Base-by-base conservation (phyloP, 2,113 vertebrate genomes). In the Sinocyclocheilus anophthalmus region DNA sequence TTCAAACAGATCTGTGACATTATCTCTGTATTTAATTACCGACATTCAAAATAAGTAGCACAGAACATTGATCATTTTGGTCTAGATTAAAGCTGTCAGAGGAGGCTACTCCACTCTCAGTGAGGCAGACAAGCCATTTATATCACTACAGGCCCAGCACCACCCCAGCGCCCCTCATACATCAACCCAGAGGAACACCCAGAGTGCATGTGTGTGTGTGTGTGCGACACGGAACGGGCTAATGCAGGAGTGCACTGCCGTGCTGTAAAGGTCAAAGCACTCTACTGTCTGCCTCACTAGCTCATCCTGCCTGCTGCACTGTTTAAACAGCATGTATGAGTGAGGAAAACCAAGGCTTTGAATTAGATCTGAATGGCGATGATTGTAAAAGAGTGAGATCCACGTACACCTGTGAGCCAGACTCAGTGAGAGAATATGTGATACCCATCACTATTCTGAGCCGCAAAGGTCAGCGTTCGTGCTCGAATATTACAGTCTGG, bases 51-150 rank as follows among this genome's bases (percentile, higher is more conserved):
- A 87, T 84, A 85, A 85, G 75, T 86, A 83, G 84, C 79, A 87
- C 75, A 84, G 84, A 87, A 87, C 88, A 86, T 87, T 88, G 90
- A 88, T 91, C 85, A 83, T 88, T 85, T 87, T 88, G 85, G 90
- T 87, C 81, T 14, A 88, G 90, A 93, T 93, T 93, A 91, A 92
- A 91, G 88, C 87, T 93, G 93, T 90, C 92, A 93, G 91, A 91
- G 85, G 88, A 89, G 84, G 88, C 88, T 88, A 85, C 87, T 67
- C 69, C 42, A 87, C 93, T 92, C 24, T 26, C n/a, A 89, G 92
- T 88, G 87, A 76, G 78, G 42, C 73, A 76, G 85, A 89, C 83
- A 65, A 67, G 78, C 83, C 77, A 87, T 85, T 85, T 87, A 87
- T 85, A 87, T 87, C 67, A 85, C 86, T 85, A 50, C 65, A 59